Conservation (phyloP, 1,140 invertebrate species). For the Drosophila pseudoobscura region DNA sequence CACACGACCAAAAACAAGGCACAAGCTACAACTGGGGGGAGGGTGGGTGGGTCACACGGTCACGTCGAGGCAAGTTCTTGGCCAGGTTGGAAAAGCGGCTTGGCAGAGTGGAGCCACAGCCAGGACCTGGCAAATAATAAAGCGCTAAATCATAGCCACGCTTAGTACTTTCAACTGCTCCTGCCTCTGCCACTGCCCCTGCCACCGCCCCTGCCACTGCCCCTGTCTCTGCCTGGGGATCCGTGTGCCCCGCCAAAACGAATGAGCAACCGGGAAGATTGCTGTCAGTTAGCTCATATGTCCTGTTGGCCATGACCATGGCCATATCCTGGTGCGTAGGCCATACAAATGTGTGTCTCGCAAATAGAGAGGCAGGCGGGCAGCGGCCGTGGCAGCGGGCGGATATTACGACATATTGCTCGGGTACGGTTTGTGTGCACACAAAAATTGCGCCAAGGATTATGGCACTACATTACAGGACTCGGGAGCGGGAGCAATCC, state of each 20-base stretch:
- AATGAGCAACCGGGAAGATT: constrained; percentile 20
- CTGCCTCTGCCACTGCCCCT: neutral
- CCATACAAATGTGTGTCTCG: constrained; percentile 37
- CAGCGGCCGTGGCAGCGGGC: constrained; percentile 50
- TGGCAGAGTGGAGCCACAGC: neutral
- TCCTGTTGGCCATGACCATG: constrained; percentile 10
- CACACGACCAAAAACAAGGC: neutral
- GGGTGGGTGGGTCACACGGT: constrained; percentile 30
- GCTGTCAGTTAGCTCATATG: constrained; percentile 56
- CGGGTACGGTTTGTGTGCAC: constrained; percentile 39
- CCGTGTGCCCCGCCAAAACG: too few relatives aligned
- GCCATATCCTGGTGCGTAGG: constrained; percentile 26
- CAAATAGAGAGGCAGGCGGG: constrained; percentile 18
- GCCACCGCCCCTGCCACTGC: too few relatives aligned
- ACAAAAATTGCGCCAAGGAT: constrained; percentile 79
- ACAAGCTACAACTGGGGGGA: neutral
- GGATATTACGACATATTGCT: constrained; percentile 80
- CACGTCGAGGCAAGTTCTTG: constrained; percentile 53
- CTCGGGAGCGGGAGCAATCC: constrained; percentile 11
- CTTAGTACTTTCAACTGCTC: constrained; percentile 73
- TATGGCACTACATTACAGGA: constrained; percentile 79
- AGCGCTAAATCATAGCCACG: constrained; percentile 79
- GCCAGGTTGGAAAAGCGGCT: constrained; percentile 36
- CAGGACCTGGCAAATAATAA: constrained; percentile 66
- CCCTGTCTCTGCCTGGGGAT: too few relatives aligned